A percentile compares a stretch with the other conserved stretches of the same genome.
Evolutionary conservation across 2,888 invertebrate species (phyloP).

Genomic region (Podabrus alpinus): DNA sequence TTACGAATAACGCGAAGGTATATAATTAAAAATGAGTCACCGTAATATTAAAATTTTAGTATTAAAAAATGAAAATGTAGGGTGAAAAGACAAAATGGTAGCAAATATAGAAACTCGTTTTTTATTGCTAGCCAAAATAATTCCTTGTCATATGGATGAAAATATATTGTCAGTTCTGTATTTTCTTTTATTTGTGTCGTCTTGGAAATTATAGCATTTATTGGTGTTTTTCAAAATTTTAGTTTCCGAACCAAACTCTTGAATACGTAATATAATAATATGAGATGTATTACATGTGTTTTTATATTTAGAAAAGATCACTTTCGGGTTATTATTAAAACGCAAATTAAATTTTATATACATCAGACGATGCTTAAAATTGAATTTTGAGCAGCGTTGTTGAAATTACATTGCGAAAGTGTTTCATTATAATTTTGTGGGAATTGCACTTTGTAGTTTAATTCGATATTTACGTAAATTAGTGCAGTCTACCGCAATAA

Average conservation of each 20-base stretch:
- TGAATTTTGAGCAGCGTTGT: conserved; percentile 5
- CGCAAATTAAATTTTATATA: conserved; percentile 7
- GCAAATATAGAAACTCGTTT: conserved; percentile 1
- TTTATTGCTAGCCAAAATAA: conserved; percentile 15
- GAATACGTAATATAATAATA: background rate
- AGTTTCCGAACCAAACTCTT: background rate
- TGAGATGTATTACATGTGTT: background rate
- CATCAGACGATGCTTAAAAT: conserved; percentile 2
- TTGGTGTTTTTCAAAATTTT: conserved; percentile 3
- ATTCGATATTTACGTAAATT: conserved; percentile 3
- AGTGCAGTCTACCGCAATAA: conserved; percentile 1
- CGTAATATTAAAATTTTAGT: background rate
- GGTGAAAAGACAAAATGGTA: background rate
- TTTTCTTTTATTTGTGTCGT: conserved; percentile 22
- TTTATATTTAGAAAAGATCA: conserved; percentile 4
- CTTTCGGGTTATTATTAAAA: conserved; percentile 13
- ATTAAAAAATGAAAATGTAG: background rate
- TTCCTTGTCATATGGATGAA: conserved; percentile 20
- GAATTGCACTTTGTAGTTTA: conserved; percentile 3
- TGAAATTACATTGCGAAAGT: background rate
- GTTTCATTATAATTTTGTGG: conserved; percentile 3
- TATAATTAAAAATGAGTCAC: too few relatives aligned
- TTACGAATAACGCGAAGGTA: background rate
- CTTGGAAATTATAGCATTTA: conserved; percentile 15
- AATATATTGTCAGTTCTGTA: conserved; percentile 26